phyloP scores from a whole-genome alignment of 2,113 vertebrate genomes.

The Chunga burmeisteri region DNA sequence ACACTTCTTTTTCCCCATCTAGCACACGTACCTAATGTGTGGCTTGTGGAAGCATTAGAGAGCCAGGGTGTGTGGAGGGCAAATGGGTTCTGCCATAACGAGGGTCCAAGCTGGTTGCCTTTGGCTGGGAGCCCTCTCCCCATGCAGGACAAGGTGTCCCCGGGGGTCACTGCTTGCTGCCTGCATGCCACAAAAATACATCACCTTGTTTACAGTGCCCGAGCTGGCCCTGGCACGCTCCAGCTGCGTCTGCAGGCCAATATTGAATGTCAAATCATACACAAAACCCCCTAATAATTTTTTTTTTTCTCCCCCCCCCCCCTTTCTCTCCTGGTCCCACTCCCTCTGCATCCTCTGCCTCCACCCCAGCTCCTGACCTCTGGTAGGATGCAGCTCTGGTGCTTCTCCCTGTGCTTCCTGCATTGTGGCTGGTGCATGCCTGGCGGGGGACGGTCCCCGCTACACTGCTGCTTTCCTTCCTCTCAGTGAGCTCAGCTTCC shows the following conservation, averaged over 20 bases:
- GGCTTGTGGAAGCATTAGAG: not conserved
- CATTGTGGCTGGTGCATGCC: not conserved
- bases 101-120: not conserved
- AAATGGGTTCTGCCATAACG: not conserved
- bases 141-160: not conserved
- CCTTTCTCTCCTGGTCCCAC: not conserved
- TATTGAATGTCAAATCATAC: slow-evolving; percentile 35
- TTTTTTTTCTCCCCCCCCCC: not conserved
- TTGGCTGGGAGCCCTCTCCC: not conserved
- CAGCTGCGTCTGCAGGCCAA: fast-evolving
- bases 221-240: not conserved
- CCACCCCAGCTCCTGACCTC: not conserved
- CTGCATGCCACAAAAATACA: not conserved
- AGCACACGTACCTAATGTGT: not conserved
- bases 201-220: slow-evolving; percentile 24
- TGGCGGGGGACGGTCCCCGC: fast-evolving
- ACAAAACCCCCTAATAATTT: not conserved
- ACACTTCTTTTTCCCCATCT: not conserved
- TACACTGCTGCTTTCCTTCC: not conserved
- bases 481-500: not conserved
- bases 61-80: not conserved
- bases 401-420: not conserved
- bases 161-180: fast-evolving
- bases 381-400: not conserved
- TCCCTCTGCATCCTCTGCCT: not conserved